Percentiles rank a stretch among this genome's conserved stretches.
Conservation (phyloP, 2,888 invertebrate species). For the Calameuta filiformis region DNA sequence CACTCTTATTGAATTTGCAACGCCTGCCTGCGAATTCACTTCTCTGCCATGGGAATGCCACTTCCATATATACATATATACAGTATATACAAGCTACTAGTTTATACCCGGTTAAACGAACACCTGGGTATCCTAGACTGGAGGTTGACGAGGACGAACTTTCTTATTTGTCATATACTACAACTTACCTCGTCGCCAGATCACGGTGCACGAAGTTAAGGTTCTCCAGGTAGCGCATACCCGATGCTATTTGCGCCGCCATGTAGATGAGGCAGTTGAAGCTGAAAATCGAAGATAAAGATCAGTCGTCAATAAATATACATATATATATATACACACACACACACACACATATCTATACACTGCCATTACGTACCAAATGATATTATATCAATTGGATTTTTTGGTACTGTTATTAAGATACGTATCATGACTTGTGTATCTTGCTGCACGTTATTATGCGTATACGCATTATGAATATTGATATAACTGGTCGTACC, state of each 20-base stretch:
- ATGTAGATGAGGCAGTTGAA: slow-evolving; percentile 83
- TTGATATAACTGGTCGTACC: slow-evolving; percentile 56
- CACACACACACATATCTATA: too few species aligned
- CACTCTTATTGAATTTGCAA: slow-evolving; percentile 16
- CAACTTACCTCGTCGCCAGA: slow-evolving; percentile 78
- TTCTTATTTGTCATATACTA: neutral
- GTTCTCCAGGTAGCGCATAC: slow-evolving; percentile 90
- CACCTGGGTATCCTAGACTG: neutral
- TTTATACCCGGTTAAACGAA: neutral
- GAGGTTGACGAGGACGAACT: neutral
- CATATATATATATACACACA: too few species aligned
- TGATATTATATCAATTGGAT: neutral
- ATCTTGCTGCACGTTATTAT: neutral
- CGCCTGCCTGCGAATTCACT: neutral
- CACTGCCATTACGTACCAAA: neutral
- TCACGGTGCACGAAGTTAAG: slow-evolving; percentile 92
- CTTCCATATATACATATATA: neutral
- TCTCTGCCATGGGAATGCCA: neutral
- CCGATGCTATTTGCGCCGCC: slow-evolving; percentile 87
- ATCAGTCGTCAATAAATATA: neutral
- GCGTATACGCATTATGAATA: neutral
- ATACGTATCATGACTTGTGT: neutral
- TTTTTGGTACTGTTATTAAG: neutral
- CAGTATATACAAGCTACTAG: neutral
- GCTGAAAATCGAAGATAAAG: slow-evolving; percentile 63